A percentile compares a stretch with the other conserved stretches of the same genome.
phyloP scores from a whole-genome alignment of 2,797 vertebrate genomes.

The Lates japonicus region DNA sequence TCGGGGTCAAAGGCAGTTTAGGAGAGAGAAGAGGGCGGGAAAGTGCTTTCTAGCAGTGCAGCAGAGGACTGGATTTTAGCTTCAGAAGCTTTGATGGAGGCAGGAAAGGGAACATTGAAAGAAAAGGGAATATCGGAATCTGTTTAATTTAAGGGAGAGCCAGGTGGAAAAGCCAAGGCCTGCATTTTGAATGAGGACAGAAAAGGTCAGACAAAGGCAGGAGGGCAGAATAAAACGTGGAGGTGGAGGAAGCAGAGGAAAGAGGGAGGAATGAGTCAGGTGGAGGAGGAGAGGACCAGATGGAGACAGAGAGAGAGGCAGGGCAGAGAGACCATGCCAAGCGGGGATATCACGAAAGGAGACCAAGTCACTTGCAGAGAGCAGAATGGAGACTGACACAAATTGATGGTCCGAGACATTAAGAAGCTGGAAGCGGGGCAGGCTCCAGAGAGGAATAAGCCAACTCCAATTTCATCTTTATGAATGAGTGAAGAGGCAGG shows the following conservation, averaged over 20 bases:
- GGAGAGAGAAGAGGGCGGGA: slow-evolving; percentile 4
- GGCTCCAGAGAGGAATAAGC: slow-evolving; percentile 74
- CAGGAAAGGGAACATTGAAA: not conserved
- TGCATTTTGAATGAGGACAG: slow-evolving; percentile 40
- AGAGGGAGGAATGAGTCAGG: slow-evolving; percentile 61
- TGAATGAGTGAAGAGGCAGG: slow-evolving; percentile 71
- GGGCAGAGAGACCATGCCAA: slow-evolving; percentile 60
- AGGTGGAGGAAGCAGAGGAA: slow-evolving; percentile 47
- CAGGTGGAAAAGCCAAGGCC: slow-evolving; percentile 37
- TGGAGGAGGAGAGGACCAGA: slow-evolving; percentile 71
- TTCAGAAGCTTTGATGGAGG: slow-evolving; percentile 32
- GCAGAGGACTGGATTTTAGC: slow-evolving; percentile 14
- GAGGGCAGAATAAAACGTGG: slow-evolving; percentile 46
- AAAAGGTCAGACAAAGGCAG: slow-evolving; percentile 67
- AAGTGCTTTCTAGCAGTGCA: slow-evolving; percentile 15
- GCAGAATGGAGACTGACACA: slow-evolving; percentile 72
- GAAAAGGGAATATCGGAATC: slow-evolving; percentile 23
- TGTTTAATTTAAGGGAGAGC: slow-evolving; percentile 20
- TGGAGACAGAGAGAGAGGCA: slow-evolving; percentile 68
- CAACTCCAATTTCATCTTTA: slow-evolving; percentile 72
- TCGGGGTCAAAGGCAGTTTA: slow-evolving; percentile 37
- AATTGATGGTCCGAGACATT: slow-evolving; percentile 72
- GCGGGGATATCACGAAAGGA: slow-evolving; percentile 56
- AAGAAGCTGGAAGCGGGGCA: slow-evolving; percentile 62
- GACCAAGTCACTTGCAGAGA: slow-evolving; percentile 57